A percentile compares a stretch with the other conserved stretches of the same genome.
Evolutionary conservation across 2,113 vertebrate genomes (phyloP).

Genomic region (Sinocyclocheilus anophthalmus): DNA sequence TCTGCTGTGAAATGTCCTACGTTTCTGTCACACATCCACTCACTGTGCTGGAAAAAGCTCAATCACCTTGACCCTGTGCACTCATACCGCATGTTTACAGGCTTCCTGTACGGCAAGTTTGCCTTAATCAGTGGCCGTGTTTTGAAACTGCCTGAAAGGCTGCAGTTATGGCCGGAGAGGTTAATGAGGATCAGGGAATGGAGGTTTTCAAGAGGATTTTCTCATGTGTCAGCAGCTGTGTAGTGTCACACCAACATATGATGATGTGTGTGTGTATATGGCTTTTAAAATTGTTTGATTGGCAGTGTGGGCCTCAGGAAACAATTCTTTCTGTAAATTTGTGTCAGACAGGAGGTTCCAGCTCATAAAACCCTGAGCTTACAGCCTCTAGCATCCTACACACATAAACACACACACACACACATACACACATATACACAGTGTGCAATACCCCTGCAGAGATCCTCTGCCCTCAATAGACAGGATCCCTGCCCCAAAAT

Average conservation of each 20-base stretch:
- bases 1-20: constrained; percentile 7
- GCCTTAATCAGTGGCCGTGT: constrained; percentile 39
- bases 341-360: constrained; percentile 53
- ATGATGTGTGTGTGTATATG: neutral
- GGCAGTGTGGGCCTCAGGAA: constrained; percentile 41
- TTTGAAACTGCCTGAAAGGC: constrained; percentile 36
- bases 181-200: constrained; percentile 48
- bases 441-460: constrained; percentile 34
- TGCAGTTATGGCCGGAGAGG: constrained; percentile 32
- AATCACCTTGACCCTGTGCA: constrained; percentile 9
- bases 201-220: constrained; percentile 31
- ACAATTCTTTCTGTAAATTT: constrained; percentile 39
- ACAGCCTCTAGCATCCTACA: constrained; percentile 37
- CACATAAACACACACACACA: constrained; percentile 30
- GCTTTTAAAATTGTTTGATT: constrained; percentile 30
- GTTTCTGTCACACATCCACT: constrained; percentile 23
- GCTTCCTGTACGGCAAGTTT: constrained; percentile 9
- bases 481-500: constrained; percentile 42
- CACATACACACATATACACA: constrained; percentile 32
- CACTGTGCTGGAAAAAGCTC: constrained; percentile 19
- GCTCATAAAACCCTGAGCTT: constrained; percentile 52
- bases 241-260: neutral
- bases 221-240: neutral
- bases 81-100: neutral
- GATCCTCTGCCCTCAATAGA: constrained; percentile 47